phyloP scores from a whole-genome alignment of 1,140 invertebrate genomes.

The Drosophila grimshawi region DNA sequence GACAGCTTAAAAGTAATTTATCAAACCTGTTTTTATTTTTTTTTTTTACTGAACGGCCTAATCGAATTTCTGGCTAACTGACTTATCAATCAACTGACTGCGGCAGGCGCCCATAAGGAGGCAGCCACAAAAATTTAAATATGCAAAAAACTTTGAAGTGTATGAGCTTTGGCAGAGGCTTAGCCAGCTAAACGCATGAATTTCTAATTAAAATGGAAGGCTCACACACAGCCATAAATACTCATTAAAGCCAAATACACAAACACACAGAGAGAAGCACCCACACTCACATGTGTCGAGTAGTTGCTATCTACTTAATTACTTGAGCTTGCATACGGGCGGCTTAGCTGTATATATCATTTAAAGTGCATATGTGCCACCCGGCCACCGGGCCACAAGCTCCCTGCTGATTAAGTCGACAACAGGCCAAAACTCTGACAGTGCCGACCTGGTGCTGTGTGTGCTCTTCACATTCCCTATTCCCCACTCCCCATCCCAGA shows the following conservation, averaged over 20 bases:
- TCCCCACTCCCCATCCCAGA: background rate
- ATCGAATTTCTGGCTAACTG: conserved; percentile 21
- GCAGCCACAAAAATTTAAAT: conserved; percentile 24
- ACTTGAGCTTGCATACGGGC: conserved; percentile 46
- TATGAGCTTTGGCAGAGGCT: conserved; percentile 35
- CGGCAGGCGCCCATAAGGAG: conserved; percentile 35
- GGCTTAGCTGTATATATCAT: conserved; percentile 71
- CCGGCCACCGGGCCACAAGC: conserved; percentile 7
- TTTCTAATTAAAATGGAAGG: conserved; percentile 72
- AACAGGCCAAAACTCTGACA: conserved; percentile 37
- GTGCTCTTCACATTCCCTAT: conserved; percentile 7
- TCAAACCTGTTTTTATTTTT: conserved; percentile 40
- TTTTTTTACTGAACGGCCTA: conserved; percentile 14
- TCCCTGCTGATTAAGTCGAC: conserved; percentile 74
- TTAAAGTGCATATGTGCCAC: conserved; percentile 77
- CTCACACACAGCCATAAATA: conserved; percentile 54
- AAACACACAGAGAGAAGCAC: background rate
- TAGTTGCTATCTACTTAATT: conserved; percentile 73
- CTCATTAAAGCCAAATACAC: conserved; percentile 56
- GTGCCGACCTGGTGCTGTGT: background rate
- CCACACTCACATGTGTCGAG: conserved; percentile 11
- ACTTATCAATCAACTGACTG: conserved; percentile 67
- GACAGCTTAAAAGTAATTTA: conserved; percentile 77
- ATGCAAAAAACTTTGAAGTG: conserved; percentile 32
- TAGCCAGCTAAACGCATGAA: conserved; percentile 59